Percentiles rank a stretch among this genome's conserved stretches.
Evolutionary conservation across 2,888 invertebrate genomes (phyloP).

Genomic region (Agonum fuliginosum): DNA sequence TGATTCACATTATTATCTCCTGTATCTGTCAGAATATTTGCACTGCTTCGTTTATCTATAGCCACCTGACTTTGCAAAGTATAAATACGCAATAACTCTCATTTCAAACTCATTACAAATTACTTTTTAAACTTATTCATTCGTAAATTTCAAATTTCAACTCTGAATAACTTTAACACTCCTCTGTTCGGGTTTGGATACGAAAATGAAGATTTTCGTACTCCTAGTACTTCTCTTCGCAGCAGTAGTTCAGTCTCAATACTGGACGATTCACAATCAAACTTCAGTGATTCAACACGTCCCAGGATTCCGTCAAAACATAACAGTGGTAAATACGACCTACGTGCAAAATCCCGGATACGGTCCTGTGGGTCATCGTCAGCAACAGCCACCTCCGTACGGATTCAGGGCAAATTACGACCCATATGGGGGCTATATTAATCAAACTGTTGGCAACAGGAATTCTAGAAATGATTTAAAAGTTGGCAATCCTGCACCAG

Average conservation of each 20-base stretch:
- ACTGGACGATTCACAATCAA: constrained; percentile 6
- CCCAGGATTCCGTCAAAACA: background rate
- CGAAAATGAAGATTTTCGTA: background rate
- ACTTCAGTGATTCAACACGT: constrained; percentile 3
- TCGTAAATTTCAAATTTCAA: background rate
- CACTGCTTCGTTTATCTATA: background rate
- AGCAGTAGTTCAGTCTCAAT: no score
- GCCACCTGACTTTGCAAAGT: background rate
- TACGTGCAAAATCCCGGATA: constrained; percentile 5
- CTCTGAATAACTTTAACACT: constrained; percentile 28
- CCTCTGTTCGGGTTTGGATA: constrained; percentile 32
- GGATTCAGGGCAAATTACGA: constrained; percentile 19
- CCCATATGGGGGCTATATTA: constrained; percentile 19
- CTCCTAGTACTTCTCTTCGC: background rate
- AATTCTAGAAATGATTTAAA: constrained; percentile 40
- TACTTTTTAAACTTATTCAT: background rate
- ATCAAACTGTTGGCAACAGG: background rate
- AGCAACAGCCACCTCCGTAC: background rate
- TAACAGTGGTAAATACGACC: constrained; percentile 39
- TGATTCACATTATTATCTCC: constrained; percentile 5
- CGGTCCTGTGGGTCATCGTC: constrained; percentile 2
- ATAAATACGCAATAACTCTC: background rate
- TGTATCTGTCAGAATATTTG: constrained; percentile 22
- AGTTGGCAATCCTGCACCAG: constrained; percentile 19
- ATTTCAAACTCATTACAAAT: background rate